Conservation (phyloP, 2,888 invertebrate genomes). For the Hydriomena furcata region DNA sequence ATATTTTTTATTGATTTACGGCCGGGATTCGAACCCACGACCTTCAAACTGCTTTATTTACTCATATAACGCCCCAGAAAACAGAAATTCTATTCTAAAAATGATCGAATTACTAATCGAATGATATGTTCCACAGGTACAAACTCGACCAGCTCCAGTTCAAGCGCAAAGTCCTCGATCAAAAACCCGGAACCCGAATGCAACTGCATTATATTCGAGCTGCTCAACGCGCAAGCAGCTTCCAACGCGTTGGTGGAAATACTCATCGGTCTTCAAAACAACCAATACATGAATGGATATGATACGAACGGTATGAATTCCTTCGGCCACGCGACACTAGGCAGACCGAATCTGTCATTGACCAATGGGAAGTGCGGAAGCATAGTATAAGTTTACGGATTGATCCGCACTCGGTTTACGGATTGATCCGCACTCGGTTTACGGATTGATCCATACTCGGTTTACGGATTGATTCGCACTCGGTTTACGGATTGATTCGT, state of each 20-base stretch:
- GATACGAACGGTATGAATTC: slow-evolving; percentile 51
- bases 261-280: slow-evolving; percentile 73
- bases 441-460: no score
- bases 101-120: no score
- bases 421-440: background rate
- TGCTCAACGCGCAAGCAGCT: slow-evolving; percentile 72
- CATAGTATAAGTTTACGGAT: slow-evolving; percentile 57
- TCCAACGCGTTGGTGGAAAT: slow-evolving; percentile 75
- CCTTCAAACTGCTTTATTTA: no score
- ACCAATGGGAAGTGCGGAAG: slow-evolving; percentile 78
- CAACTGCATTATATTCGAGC: slow-evolving; percentile 74
- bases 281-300: slow-evolving; percentile 72
- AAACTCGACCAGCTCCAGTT: slow-evolving; percentile 58
- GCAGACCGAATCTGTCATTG: slow-evolving; percentile 63
- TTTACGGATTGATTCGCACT: no score
- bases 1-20: no score
- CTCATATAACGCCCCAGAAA: no score
- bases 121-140: slow-evolving; percentile 38
- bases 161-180: slow-evolving; percentile 54
- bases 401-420: background rate
- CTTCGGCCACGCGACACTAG: slow-evolving; percentile 60
- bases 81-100: no score
- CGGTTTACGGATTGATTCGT: no score
- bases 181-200: slow-evolving; percentile 73
- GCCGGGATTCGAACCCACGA: no score